phyloP scores from a whole-genome alignment of 2,797 vertebrate genomes.

The Phalloptychus januarius region DNA sequence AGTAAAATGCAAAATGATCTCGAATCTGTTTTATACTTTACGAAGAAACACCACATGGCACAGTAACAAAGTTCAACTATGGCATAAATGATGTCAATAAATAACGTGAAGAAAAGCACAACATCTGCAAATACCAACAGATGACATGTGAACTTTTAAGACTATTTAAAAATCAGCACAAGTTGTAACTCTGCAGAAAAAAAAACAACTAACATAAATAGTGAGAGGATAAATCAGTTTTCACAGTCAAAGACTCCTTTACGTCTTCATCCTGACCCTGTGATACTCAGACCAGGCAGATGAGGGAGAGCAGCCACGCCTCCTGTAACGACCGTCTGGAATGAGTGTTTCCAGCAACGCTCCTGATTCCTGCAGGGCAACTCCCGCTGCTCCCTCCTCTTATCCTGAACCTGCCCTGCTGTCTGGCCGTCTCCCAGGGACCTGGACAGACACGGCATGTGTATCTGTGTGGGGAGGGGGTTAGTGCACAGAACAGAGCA shows the following conservation, averaged over 20 bases:
- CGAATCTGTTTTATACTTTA: constrained; percentile 1
- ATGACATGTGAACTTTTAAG: constrained; percentile 17
- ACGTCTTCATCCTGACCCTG: constrained; percentile 22
- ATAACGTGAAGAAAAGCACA: constrained; percentile 44
- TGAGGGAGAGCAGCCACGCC: constrained; percentile 29
- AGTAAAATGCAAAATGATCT: not conserved
- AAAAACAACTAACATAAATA: constrained; percentile 26
- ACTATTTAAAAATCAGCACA: constrained; percentile 28
- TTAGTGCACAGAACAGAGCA: constrained; percentile 27
- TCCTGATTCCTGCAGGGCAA: constrained; percentile 27
- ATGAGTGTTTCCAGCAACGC: constrained; percentile 9
- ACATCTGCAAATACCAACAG: constrained; percentile 34
- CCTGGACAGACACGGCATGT: constrained; percentile 51
- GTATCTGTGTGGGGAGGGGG: constrained; percentile 34
- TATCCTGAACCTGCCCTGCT: constrained; percentile 35
- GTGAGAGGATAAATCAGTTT: constrained; percentile 7
- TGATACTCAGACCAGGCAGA: constrained; percentile 40
- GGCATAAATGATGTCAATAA: constrained; percentile 51
- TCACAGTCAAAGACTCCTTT: constrained; percentile 14
- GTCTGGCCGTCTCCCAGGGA: constrained; percentile 40
- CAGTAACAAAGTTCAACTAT: constrained; percentile 35
- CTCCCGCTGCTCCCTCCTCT: constrained; percentile 23
- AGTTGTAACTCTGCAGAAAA: constrained; percentile 6
- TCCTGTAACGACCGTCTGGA: constrained; percentile 20
- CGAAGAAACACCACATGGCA: constrained; percentile 14